Base-by-base conservation (phyloP, 2,113 vertebrate species). In the Indri indri region DNA sequence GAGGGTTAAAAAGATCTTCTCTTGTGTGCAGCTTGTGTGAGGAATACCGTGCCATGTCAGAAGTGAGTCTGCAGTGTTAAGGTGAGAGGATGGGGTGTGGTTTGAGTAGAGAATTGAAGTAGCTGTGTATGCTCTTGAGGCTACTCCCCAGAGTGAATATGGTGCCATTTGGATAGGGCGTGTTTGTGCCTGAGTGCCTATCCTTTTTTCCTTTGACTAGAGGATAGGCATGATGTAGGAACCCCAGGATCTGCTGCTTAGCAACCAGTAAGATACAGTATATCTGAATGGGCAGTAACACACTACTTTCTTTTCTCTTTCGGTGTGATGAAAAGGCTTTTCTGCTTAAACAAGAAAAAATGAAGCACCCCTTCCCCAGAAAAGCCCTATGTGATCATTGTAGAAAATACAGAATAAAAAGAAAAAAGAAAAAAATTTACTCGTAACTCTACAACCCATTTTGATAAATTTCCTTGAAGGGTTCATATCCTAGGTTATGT, bases 311-410 rank as follows among this genome's bases (percentile, higher is more conserved):
- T 87, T 94, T 90, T 84, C 45, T 96, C 73, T 80, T 23, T 91
- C 70, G 79, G 22, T 82, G 30, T 83, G 47, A 63, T n/a, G 66
- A 80, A 96, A 84, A 81, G 42, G 4, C 27, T 93, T 85, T 73
- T 73, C 23, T 71, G 77, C 27, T 93, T 87, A n/a, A 54, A 70
- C 22, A 42, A 85, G 20, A 84, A 79, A 76, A 42, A 40, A 30
- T 42, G 77, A 93, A 81, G 4, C 0, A 8, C 32, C 22, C 10
- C 2, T 92, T 65, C 6, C n/a, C 45, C 63, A 73, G 54, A 87
- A 92, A 91, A 92, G 32, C 84, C 8, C 2, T 79, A 83, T 88
- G 18, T 87, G 63, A 95, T 95, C 57, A 57, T 66, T 95, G 63
- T 94, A 79, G 81, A 76, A 83, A 87, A 63, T 25, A 93, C 47